phyloP scores from a whole-genome alignment of 2,113 vertebrate species.

The Anguilla japonica region DNA sequence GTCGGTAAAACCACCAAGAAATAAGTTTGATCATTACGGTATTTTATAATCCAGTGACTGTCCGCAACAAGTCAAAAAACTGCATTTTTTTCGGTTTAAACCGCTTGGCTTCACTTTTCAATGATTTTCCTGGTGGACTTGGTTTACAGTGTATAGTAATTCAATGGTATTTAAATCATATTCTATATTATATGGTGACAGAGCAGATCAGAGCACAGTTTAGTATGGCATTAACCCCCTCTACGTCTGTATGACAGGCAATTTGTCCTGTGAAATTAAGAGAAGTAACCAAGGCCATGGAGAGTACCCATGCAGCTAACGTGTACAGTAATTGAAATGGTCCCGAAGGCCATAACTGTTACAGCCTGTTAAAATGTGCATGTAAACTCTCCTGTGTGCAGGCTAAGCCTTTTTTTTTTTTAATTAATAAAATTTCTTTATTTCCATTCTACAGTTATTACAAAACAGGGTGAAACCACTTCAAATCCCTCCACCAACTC shows the following conservation, averaged over 20 bases:
- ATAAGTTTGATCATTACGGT: too few relatives aligned
- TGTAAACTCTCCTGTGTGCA: neutral
- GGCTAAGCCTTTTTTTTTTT: neutral
- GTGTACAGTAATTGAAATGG: neutral
- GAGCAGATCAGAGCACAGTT: neutral
- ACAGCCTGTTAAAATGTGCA: neutral
- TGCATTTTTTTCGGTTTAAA: too few relatives aligned
- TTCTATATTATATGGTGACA: neutral
- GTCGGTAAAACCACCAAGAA: too few relatives aligned
- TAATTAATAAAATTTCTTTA: too few relatives aligned
- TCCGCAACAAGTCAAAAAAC: too few relatives aligned
- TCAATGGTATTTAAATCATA: constrained; percentile 12
- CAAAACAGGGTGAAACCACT: too few relatives aligned
- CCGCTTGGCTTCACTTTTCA: neutral
- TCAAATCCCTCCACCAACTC: too few relatives aligned
- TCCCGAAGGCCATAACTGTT: neutral
- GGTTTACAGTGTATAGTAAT: neutral
- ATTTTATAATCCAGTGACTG: too few relatives aligned
- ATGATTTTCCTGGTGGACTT: neutral
- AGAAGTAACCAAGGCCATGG: neutral
- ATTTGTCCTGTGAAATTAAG: constrained; percentile 22
- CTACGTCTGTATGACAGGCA: neutral
- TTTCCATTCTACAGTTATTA: too few relatives aligned
- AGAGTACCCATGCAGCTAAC: constrained; percentile 6
- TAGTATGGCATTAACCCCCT: constrained; percentile 6